phyloP scores from a whole-genome alignment of 2,888 invertebrate genomes.

The Hydropsyche betteni region DNA sequence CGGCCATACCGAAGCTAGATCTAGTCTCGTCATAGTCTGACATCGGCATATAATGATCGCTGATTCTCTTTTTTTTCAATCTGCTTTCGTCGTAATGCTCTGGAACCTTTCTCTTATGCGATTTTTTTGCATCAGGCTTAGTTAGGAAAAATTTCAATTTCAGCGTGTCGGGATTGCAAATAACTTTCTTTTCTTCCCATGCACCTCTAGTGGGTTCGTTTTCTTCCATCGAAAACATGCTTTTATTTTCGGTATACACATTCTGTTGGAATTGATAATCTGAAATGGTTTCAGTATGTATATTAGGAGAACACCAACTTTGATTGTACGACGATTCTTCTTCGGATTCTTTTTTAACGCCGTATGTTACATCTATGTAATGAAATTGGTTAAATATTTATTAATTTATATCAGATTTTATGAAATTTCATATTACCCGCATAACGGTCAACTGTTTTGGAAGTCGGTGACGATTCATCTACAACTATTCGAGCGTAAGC shows the following conservation, averaged over 20 bases:
- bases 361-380: too few relatives aligned
- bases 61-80: slow-evolving; percentile 32
- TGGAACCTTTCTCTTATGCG: slow-evolving; percentile 28
- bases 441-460: too few relatives aligned
- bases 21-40: slow-evolving; percentile 57
- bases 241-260: neutral
- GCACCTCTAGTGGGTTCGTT: neutral
- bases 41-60: slow-evolving; percentile 30
- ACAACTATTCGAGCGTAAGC: slow-evolving; percentile 82
- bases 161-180: neutral
- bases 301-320: neutral
- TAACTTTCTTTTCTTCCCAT: neutral
- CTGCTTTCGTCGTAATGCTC: neutral
- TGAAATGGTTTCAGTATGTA: neutral
- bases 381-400: too few relatives aligned
- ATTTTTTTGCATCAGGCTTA: neutral
- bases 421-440: too few relatives aligned
- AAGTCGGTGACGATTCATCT: slow-evolving; percentile 58
- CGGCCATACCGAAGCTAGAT: slow-evolving; percentile 55
- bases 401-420: too few relatives aligned
- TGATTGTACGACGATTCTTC: neutral
- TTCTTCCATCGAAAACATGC: neutral
- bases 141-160: neutral
- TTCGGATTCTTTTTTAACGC: too few relatives aligned
- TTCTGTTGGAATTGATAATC: neutral